phyloP scores from a whole-genome alignment of 2,888 invertebrate species.

The Campoletis raptor region DNA sequence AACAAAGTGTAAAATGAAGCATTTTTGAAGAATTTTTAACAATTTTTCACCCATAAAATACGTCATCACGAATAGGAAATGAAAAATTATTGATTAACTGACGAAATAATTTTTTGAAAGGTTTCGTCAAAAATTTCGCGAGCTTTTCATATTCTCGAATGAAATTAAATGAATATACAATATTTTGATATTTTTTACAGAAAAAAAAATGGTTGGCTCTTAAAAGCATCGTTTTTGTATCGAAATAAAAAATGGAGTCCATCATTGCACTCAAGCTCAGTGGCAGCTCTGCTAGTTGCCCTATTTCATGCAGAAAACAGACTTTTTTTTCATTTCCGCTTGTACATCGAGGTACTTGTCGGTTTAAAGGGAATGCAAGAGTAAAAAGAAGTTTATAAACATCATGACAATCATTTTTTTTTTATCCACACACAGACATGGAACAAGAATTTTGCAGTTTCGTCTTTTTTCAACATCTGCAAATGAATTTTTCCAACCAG shows the following conservation, averaged over 20 bases:
- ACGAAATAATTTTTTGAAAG: background rate
- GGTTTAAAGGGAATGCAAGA: background rate
- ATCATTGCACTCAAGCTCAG: background rate
- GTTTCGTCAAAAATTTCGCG: background rate
- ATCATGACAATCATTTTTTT: slow-evolving; percentile 1
- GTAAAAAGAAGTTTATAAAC: slow-evolving; percentile 8
- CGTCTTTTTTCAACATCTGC: background rate
- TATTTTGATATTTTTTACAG: background rate
- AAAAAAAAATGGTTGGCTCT: background rate
- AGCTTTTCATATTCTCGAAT: background rate
- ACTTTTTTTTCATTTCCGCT: background rate
- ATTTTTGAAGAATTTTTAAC: background rate
- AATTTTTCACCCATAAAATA: background rate
- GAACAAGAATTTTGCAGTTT: background rate
- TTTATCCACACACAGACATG: background rate
- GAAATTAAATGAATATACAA: background rate
- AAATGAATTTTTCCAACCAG: background rate
- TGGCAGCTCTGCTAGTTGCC: background rate
- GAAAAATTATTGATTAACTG: background rate
- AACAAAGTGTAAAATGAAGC: background rate
- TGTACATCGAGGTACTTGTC: background rate
- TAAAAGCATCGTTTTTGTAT: background rate
- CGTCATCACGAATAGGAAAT: background rate
- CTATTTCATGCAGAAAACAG: background rate
- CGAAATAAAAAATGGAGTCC: background rate